Evolutionary conservation across 2,888 invertebrate genomes (phyloP).

Genomic region (Drosophila testacea): DNA sequence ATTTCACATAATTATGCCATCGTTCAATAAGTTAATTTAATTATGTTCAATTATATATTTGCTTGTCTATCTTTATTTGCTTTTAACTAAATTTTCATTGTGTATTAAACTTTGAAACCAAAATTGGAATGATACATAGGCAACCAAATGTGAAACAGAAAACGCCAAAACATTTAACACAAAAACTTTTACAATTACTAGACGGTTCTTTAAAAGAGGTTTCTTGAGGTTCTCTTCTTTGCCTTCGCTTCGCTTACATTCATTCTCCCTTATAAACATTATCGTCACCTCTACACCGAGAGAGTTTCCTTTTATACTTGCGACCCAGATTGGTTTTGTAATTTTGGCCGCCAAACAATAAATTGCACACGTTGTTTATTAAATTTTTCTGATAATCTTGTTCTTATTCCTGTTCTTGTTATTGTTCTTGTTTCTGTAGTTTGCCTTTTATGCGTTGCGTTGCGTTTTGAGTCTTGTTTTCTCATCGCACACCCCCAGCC

Average conservation of each 20-base stretch:
- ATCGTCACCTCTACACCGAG: slow-evolving; percentile 35
- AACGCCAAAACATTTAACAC: slow-evolving; percentile 54
- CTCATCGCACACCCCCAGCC: slow-evolving; percentile 67
- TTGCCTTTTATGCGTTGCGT: slow-evolving; percentile 61
- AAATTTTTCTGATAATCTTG: slow-evolving; percentile 29
- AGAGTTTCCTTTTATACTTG: slow-evolving; percentile 44
- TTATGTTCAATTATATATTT: slow-evolving; percentile 44
- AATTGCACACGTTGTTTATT: slow-evolving; percentile 65
- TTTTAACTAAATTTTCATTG: slow-evolving; percentile 52
- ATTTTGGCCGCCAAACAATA: slow-evolving; percentile 30
- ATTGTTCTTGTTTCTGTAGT: slow-evolving; percentile 38
- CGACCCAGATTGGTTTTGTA: slow-evolving; percentile 20
- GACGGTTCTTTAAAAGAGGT: slow-evolving; percentile 44
- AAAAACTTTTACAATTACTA: slow-evolving; percentile 42
- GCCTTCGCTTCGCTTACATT: not conserved
- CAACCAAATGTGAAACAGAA: slow-evolving; percentile 61
- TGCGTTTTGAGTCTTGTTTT: slow-evolving; percentile 76
- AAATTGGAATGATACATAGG: slow-evolving; percentile 76
- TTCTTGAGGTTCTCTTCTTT: slow-evolving; percentile 37
- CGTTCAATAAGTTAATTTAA: slow-evolving; percentile 58
- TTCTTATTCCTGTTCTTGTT: slow-evolving; percentile 25
- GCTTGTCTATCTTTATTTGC: slow-evolving; percentile 22
- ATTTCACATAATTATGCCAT: slow-evolving; percentile 71
- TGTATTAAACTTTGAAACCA: slow-evolving; percentile 33
- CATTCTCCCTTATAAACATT: slow-evolving; percentile 29